Evolutionary conservation across 1,140 invertebrate genomes (phyloP), one percentile per base, ranked within the genome.

Genomic region (Drosophila oshimai): DNA sequence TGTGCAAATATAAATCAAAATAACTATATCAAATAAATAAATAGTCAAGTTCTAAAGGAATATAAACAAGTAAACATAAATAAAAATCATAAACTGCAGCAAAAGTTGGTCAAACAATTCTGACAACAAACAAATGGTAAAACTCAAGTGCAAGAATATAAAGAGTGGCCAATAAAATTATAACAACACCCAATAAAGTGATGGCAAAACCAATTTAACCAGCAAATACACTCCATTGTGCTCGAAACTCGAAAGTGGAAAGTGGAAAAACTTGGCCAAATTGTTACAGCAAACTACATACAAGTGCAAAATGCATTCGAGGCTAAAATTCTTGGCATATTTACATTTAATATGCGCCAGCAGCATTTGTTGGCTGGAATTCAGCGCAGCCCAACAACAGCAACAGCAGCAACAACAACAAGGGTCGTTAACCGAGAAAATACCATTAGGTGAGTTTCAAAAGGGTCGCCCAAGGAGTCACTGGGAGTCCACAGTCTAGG

Each of bases 381-480:
- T 76, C 47, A 84, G 75, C 69, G 61, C 61, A 74, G 80, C 80
- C 36, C 86, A 81, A 31, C 62, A 62, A 17, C 53, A 70, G 20
- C 73, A 67, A 17, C 75, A 64, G 28, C 74, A 64, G 42, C 76
- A 88, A 75, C 61, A 77, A 54, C 74, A 75, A 54, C 46, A 61
- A 49, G 62, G 72, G 69, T 86, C 79, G 74, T 81, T 83, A 89
- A 90, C 89, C 71, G 89, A 90, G 81, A 90, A 90, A 90, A 90
- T 90, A 83, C 89, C 89, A 84, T 90, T 90, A 90, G 89, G 89
- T 90, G 75, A 90, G 89, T 90, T 69, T 74, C 62, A 58, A 54
- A 57, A 71, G 71, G 46, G 53, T 41, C 36, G 51, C 58, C 64
- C 28, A 53, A 57, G 28, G 34, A 64, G 53, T 49, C 36, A 12